Base-by-base conservation (phyloP, 2,797 vertebrate species). In the Peromyscus nudipes region DNA sequence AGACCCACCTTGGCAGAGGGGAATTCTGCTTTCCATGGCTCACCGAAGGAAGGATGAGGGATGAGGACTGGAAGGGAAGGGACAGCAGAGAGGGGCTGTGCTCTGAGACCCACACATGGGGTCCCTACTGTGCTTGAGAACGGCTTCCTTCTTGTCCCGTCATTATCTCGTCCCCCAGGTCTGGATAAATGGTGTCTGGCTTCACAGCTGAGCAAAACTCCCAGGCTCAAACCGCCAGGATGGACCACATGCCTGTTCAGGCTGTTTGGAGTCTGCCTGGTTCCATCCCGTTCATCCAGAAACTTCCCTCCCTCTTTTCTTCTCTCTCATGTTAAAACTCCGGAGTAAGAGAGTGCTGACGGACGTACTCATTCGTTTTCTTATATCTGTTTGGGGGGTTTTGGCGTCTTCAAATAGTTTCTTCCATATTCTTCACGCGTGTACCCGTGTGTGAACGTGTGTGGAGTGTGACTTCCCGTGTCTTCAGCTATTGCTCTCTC, bases 201-300 rank as follows among this genome's bases (percentile, higher is more conserved):
- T 84, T 97, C 82, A 49, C 40, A 90, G 96, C 97, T 94, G 92
- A 9, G 80, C 67, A 6, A 86, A 89, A 89, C 77, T 97, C 75
- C 87, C 89, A 88, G 9, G 0, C 49, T n/a, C 60, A 40, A 37
- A 57, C 29, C 14, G 12, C 55, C 49, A 55, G 37, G 60, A 95
- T 79, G 85, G 40, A 73, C 94, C 93, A 64, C 2, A 0, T 19
- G 94, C 88, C n/a, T 4, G 19, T 25, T 91, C 80, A 43, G 91
- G 55, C 43, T 92, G 92, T 95, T 94, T 96, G 37, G 92, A 87
- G 31, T 34, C 75, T 52, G 31, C 4, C 6, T 25, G 34, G 31
- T 73, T 82, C 60, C 27, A 4, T 40, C 57, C 57, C 34, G 1
- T 37, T 55, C 14, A 13, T 81, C 95, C 55, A 57, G 10, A 40